Percentiles rank a stretch among this genome's conserved stretches.
phyloP scores from a whole-genome alignment of 2,888 invertebrate genomes.

The Julus scandinavius region DNA sequence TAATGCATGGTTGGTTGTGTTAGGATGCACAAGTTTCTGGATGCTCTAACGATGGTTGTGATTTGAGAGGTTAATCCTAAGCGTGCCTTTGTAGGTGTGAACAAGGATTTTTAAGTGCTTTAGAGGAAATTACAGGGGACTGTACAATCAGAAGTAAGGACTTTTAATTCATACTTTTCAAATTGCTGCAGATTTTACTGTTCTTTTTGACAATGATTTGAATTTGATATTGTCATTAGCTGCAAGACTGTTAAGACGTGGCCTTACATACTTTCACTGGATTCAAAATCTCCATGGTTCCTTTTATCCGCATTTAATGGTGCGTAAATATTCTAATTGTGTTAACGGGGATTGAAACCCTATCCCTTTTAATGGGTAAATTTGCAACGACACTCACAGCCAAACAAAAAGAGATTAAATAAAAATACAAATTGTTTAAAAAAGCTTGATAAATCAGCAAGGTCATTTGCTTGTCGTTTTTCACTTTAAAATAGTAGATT shows the following conservation, averaged over 20 bases:
- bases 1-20: constrained; percentile 51
- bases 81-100: constrained; percentile 51
- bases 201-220: background rate
- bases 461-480: too few species aligned
- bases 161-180: background rate
- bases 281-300: constrained; percentile 41
- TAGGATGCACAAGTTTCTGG: background rate
- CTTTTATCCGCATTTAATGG: constrained; percentile 55
- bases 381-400: too few species aligned
- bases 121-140: constrained; percentile 56
- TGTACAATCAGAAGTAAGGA: constrained; percentile 48
- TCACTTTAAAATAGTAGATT: too few species aligned
- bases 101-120: constrained; percentile 50
- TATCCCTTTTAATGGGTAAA: too few species aligned
- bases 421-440: too few species aligned
- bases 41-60: too few species aligned
- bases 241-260: background rate
- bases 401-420: too few species aligned
- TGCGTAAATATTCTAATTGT: background rate
- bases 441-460: too few species aligned
- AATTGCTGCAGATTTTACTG: background rate
- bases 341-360: too few species aligned
- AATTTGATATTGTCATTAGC: background rate
- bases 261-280: constrained; percentile 4
- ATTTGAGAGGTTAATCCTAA: background rate